Evolutionary conservation across 2,888 invertebrate species (phyloP).

Genomic region (Chloroclystis v-ata): DNA sequence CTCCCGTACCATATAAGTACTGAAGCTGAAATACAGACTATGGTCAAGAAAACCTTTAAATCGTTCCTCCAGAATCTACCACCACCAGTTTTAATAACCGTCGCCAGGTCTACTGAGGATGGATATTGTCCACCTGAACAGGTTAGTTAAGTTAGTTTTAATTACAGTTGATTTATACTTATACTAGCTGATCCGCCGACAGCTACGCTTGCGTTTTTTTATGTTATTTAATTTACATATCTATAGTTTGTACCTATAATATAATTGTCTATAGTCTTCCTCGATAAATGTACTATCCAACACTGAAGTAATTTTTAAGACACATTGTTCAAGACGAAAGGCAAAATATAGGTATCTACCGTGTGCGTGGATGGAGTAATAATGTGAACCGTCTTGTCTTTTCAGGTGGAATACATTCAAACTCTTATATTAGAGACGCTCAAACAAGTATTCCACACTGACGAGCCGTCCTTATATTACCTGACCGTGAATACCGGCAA

Average conservation of each 20-base stretch:
- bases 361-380: no score
- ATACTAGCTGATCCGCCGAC: no score
- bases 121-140: constrained; percentile 92
- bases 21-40: constrained; percentile 80
- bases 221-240: no score
- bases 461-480: constrained; percentile 71
- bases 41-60: constrained; percentile 79
- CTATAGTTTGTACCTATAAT: no score
- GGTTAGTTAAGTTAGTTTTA: no score
- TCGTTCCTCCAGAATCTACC: constrained; percentile 79
- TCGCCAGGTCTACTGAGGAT: constrained; percentile 91
- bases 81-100: constrained; percentile 82
- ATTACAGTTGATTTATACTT: no score
- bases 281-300: no score
- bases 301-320: no score
- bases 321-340: no score
- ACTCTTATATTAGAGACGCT: constrained; percentile 80
- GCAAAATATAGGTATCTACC: no score
- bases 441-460: constrained; percentile 68
- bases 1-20: constrained; percentile 90
- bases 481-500: constrained; percentile 44
- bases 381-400: constrained; percentile 18
- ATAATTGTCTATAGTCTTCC: no score
- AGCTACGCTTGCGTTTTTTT: no score
- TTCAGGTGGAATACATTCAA: constrained; percentile 88